Base-by-base conservation (phyloP, 2,113 vertebrate species). In the Ariopsis seemanni region DNA sequence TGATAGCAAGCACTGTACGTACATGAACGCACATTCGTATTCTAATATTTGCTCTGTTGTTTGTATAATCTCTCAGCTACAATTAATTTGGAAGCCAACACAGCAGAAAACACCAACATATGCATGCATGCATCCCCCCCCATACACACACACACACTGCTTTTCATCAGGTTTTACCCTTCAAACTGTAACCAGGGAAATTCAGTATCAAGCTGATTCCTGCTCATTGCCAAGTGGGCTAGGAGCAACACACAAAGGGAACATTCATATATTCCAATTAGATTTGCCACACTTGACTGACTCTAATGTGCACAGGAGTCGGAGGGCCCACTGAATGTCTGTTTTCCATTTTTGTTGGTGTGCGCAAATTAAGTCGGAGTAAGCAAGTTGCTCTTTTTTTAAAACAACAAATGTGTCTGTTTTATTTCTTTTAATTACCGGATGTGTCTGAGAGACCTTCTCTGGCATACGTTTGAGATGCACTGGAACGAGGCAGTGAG, bases 261-360 rank as follows among this genome's bases (percentile, higher is more conserved):
- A 93, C 94, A 93, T 92, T 93, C 91, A 93, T 90, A 90, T 93
- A 93, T 92, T 93, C 94, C 93, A 94, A 94, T 94, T 93, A 94
- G 91, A 92, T 87, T 89, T 87, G 93, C 91, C 83, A 92, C 91
- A 93, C 93, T 93, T 91, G 88, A 91, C 91, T 93, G 92, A 85
- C 78, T 93, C 71, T 88, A 81, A 84, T 88, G 85, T 91, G 90
- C 52, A 81, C 75, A 48, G 85, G 87, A 91, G 90, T 92, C 87
- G 79, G 87, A 88, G 86, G 83, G 80, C 84, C 89, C 90, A 87
- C 85, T 92, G 78, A 89, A 85, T 57, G 86, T 87, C 91, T 93
- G 89, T 92, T 93, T 94, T 93, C 88, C 92, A 93, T 93, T 94
- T 92, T 87, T 93, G 92, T 93, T 88, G 89, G 90, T 91, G 91